phyloP scores from a whole-genome alignment of 2,113 vertebrate species.

The Rhipidura dahli region DNA sequence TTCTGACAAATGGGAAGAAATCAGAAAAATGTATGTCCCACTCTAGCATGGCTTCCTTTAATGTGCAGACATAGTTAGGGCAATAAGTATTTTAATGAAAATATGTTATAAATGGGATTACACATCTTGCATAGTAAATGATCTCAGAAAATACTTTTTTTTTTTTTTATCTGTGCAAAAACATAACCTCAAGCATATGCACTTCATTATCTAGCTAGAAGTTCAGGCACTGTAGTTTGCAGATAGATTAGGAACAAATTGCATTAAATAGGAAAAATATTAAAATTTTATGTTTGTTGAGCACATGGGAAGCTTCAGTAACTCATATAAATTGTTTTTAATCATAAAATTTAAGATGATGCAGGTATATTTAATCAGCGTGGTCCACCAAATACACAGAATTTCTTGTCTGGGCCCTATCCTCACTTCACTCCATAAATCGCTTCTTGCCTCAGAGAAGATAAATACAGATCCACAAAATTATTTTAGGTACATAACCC shows the following conservation, averaged over 20 bases:
- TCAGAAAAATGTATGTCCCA: not conserved
- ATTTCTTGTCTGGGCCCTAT: not conserved
- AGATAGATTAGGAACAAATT: not conserved
- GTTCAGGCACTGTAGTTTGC: not conserved
- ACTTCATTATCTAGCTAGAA: not conserved
- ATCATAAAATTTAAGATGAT: not conserved
- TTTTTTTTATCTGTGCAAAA: not conserved
- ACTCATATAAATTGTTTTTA: not conserved
- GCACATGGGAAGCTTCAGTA: not conserved
- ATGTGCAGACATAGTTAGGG: not conserved
- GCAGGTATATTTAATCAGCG: not conserved
- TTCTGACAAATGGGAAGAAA: not conserved
- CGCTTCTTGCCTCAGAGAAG: not conserved
- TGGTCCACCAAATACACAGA: not conserved
- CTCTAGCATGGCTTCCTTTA: not conserved
- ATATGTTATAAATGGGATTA: not conserved
- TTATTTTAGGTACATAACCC: not conserved
- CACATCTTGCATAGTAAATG: not conserved
- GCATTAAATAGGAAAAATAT: not conserved
- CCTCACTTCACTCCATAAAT: not conserved
- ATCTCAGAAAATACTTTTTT: not conserved
- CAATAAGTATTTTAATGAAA: not conserved
- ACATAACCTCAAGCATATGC: not conserved
- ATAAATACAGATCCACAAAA: not conserved
- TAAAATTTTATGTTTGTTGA: not conserved